These are phyloP conservation scores for Molorchus minor DNA, from an alignment of 2,888 invertebrate genomes.

Conservation along the genomic window DNA sequence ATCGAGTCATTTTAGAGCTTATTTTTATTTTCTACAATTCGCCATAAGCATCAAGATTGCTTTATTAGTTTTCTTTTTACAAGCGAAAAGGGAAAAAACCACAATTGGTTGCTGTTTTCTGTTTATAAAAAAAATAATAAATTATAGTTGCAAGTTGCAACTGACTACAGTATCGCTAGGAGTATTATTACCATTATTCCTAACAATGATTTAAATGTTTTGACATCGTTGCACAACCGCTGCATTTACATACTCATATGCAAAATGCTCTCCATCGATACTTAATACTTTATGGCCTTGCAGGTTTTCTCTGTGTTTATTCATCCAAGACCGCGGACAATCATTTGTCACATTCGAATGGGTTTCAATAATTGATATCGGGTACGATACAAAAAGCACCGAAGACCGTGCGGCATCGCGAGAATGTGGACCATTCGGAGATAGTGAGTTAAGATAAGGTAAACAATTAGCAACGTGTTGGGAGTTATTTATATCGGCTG, in stretches of 20 bases:
- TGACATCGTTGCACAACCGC: too few relatives aligned
- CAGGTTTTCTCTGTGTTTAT: slow-evolving; percentile 32
- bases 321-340: slow-evolving; percentile 21
- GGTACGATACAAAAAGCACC: slow-evolving; percentile 28
- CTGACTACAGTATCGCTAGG: too few relatives aligned
- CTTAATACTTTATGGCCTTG: slow-evolving; percentile 21
- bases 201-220: too few relatives aligned
- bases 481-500: slow-evolving; percentile 49
- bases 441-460: slow-evolving; percentile 53
- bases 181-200: too few relatives aligned
- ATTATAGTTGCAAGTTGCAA: too few relatives aligned
- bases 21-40: too few relatives aligned
- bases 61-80: too few relatives aligned
- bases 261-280: not conserved
- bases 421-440: slow-evolving; percentile 48
- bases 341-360: slow-evolving; percentile 34
- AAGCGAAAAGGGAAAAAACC: too few relatives aligned
- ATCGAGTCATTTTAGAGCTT: too few relatives aligned
- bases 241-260: not conserved
- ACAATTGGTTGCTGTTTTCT: too few relatives aligned
- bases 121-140: too few relatives aligned
- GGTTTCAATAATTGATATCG: slow-evolving; percentile 35
- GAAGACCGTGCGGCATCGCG: slow-evolving; percentile 31
- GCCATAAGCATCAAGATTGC: too few relatives aligned
- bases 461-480: slow-evolving; percentile 54